Evolutionary conservation across 2,888 invertebrate genomes (phyloP).

Genomic region (Mesorhabditis spiculigera): DNA sequence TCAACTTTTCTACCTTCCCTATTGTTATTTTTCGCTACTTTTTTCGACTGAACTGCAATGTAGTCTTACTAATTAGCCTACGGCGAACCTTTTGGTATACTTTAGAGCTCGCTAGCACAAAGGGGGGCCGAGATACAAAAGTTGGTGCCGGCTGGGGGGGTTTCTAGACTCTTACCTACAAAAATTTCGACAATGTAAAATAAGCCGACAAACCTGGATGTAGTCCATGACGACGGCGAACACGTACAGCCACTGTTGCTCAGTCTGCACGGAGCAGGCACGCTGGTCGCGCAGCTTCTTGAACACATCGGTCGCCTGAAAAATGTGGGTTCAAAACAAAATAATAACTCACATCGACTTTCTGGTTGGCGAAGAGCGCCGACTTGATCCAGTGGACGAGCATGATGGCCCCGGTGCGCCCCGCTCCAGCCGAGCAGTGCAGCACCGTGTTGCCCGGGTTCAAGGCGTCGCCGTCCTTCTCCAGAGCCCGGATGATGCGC

Average conservation of each 20-base stretch:
- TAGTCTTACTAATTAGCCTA: no score
- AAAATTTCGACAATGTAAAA: no score
- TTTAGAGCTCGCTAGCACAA: no score
- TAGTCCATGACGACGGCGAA: slow-evolving; percentile 9
- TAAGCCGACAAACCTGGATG: background rate
- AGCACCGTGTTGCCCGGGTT: slow-evolving; percentile 7
- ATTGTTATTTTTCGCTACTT: no score
- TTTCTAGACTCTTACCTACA: no score
- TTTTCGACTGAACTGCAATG: no score
- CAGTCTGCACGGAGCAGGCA: slow-evolving; percentile 16
- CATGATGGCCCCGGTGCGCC: slow-evolving; percentile 14
- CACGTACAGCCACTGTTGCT: slow-evolving; percentile 14
- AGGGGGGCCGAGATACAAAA: no score
- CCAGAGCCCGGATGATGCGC: slow-evolving; percentile 8
- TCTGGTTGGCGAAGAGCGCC: slow-evolving; percentile 7
- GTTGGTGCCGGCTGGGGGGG: no score
- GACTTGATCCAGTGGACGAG: slow-evolving; percentile 10
- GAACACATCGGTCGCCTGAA: slow-evolving; percentile 10
- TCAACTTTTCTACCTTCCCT: no score
- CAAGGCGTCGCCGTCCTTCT: no score
- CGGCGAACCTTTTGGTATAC: no score
- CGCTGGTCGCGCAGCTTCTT: slow-evolving; percentile 13
- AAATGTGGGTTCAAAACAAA: background rate
- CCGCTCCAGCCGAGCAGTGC: slow-evolving; percentile 16
- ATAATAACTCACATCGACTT: slow-evolving; percentile 5